Percentiles rank a stretch among this genome's conserved stretches.
phyloP scores from a whole-genome alignment of 2,797 vertebrate species.

The Helarctos malayanus region DNA sequence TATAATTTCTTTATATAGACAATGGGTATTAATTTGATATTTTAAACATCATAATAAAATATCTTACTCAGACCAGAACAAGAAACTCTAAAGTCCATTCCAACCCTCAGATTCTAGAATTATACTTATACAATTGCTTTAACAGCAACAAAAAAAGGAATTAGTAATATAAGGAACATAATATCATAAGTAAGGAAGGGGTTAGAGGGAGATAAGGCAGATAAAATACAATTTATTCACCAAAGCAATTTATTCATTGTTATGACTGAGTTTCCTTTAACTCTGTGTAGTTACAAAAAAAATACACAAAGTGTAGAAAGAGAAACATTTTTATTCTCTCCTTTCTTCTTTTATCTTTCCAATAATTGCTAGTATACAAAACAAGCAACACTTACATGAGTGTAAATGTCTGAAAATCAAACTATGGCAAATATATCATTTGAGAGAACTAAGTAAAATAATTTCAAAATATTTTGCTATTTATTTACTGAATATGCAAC shows the following conservation, averaged over 20 bases:
- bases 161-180: neutral
- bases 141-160: neutral
- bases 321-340: constrained; percentile 11
- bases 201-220: neutral
- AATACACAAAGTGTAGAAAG: neutral
- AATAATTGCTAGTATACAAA: neutral
- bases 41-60: neutral
- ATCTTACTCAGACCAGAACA: neutral
- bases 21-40: neutral
- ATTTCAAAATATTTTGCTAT: constrained; percentile 1
- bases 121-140: neutral
- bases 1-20: neutral
- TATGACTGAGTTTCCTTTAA: neutral
- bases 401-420: neutral
- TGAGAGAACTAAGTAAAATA: neutral
- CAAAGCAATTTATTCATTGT: neutral
- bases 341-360: neutral
- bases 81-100: neutral
- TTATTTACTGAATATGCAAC: neutral
- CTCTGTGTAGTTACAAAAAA: neutral
- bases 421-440: constrained; percentile 3
- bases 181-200: neutral
- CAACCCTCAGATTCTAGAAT: neutral
- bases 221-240: neutral
- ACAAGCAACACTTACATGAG: neutral